phyloP scores from a whole-genome alignment of 2,888 invertebrate genomes.

The Philaethria dido region DNA sequence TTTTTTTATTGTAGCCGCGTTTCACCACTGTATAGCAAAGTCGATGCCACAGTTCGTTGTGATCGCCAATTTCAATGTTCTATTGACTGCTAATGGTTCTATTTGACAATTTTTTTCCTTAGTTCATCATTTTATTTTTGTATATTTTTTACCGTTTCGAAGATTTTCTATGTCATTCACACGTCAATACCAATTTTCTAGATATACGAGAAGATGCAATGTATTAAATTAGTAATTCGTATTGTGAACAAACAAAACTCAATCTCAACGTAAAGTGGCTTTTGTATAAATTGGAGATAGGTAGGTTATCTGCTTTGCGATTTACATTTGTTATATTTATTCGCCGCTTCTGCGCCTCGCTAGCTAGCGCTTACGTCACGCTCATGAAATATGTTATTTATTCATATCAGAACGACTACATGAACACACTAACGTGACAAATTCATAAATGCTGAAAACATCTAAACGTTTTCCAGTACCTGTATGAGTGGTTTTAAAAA shows the following conservation, averaged over 20 bases:
- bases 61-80: too few relatives aligned
- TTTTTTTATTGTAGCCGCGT: too few relatives aligned
- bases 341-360: neutral
- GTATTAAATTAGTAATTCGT: neutral
- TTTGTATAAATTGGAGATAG: conserved; percentile 27
- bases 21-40: too few relatives aligned
- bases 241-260: conserved; percentile 7
- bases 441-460: conserved; percentile 16
- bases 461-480: conserved; percentile 6
- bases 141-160: too few relatives aligned
- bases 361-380: neutral
- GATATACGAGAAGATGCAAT: too few relatives aligned
- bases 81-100: too few relatives aligned
- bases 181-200: too few relatives aligned
- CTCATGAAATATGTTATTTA: conserved; percentile 17
- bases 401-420: conserved; percentile 10
- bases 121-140: too few relatives aligned
- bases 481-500: conserved; percentile 1
- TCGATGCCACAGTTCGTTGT: too few relatives aligned
- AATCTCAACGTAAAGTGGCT: neutral
- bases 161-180: too few relatives aligned
- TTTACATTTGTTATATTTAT: conserved; percentile 30
- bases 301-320: conserved; percentile 27
- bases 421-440: conserved; percentile 15
- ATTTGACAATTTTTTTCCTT: too few relatives aligned